A percentile compares a stretch with the other conserved stretches of the same genome.
These are phyloP conservation scores for Sarcophilus harrisii DNA, from an alignment of 2,797 vertebrate genomes.

Conservation along the genomic window DNA sequence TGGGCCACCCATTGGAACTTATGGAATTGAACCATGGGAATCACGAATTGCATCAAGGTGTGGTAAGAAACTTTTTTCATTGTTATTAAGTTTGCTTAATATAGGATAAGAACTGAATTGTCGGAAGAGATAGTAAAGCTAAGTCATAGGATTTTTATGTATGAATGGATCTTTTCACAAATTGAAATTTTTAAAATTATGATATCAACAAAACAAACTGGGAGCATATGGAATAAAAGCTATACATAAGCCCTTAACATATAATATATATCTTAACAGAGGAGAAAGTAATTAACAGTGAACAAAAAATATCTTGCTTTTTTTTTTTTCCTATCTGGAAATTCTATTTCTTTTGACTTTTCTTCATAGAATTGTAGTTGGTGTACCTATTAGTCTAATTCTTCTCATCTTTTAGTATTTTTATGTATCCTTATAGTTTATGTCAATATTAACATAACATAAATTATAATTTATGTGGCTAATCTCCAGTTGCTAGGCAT, in stretches of 20 bases:
- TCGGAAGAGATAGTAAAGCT: conserved; percentile 23
- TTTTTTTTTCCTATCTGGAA: not conserved
- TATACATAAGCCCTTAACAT: not conserved
- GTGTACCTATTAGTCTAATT: not conserved
- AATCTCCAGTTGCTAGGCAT: not conserved
- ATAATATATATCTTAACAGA: not conserved
- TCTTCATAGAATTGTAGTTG: not conserved
- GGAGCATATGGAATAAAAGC: not conserved
- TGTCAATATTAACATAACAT: not conserved
- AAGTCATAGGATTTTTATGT: not conserved
- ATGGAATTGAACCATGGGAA: conserved; percentile 81
- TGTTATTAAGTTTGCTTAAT: conserved; percentile 24
- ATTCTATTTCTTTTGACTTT: not conserved
- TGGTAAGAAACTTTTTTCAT: conserved; percentile 84
- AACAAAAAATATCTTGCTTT: not conserved
- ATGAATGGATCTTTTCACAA: not conserved
- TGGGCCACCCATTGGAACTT: conserved; percentile 79
- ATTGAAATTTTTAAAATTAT: not conserved
- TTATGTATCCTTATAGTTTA: not conserved
- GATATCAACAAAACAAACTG: not conserved
- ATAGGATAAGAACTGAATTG: conserved; percentile 41
- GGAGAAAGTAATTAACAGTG: not conserved
- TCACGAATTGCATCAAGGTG: conserved; percentile 82
- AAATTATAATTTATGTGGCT: not conserved
- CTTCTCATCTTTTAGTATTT: not conserved